Conservation (phyloP, 1,140 invertebrate genomes). For the Drosophila rhopaloa region DNA sequence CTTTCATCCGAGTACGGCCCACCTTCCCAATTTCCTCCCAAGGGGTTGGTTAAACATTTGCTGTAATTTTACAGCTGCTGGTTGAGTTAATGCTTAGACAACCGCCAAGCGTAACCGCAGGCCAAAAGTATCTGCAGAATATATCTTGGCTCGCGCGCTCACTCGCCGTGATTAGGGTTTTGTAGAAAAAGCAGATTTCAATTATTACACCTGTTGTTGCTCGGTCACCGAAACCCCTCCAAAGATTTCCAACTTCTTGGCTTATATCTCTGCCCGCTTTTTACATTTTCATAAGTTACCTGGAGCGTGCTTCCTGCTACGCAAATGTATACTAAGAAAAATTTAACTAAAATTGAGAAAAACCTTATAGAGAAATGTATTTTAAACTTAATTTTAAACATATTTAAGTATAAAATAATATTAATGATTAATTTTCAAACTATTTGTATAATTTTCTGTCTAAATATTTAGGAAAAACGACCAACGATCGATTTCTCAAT, state of each 20-base stretch:
- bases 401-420: too few relatives aligned
- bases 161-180: slow-evolving; percentile 70
- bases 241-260: slow-evolving; percentile 29
- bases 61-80: slow-evolving; percentile 77
- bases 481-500: too few relatives aligned
- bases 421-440: too few relatives aligned
- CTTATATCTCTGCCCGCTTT: slow-evolving; percentile 17
- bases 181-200: slow-evolving; percentile 68
- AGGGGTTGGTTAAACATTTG: slow-evolving; percentile 33
- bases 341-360: not conserved
- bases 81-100: slow-evolving; percentile 56
- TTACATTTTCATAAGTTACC: slow-evolving; percentile 59
- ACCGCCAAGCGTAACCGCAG: slow-evolving; percentile 63
- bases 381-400: too few relatives aligned
- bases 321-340: slow-evolving; percentile 38
- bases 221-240: slow-evolving; percentile 46
- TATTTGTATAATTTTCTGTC: too few relatives aligned
- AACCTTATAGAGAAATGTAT: not conserved
- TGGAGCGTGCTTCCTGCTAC: slow-evolving; percentile 78
- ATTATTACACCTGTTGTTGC: slow-evolving; percentile 79
- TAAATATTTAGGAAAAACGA: too few relatives aligned
- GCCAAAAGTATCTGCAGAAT: slow-evolving; percentile 48
- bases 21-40: slow-evolving; percentile 20
- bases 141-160: slow-evolving; percentile 45
- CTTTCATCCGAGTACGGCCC: not conserved